Evolutionary conservation across 2,113 vertebrate species (phyloP).

Genomic region (Scortum barcoo): DNA sequence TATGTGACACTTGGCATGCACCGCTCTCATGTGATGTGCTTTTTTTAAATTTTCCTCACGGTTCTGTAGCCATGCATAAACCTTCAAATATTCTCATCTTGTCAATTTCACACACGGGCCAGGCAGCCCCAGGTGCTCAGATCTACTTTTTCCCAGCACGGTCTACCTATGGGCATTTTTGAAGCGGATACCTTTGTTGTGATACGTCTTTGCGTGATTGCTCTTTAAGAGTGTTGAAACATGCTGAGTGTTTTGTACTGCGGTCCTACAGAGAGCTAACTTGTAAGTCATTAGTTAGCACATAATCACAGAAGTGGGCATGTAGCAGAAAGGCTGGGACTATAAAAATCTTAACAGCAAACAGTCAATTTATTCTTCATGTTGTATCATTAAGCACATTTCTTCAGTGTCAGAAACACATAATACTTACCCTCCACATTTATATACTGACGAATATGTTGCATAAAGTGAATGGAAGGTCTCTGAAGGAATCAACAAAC

Average conservation of each 20-base stretch:
- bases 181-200: constrained; percentile 27
- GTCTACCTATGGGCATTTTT: constrained; percentile 40
- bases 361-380: background rate
- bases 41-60: constrained; percentile 20
- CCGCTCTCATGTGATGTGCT: constrained; percentile 30
- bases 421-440: background rate
- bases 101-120: constrained; percentile 59
- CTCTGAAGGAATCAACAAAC: background rate
- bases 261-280: constrained; percentile 31
- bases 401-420: background rate
- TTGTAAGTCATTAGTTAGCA: constrained; percentile 9
- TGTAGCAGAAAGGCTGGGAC: background rate
- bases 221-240: constrained; percentile 17
- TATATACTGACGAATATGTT: background rate
- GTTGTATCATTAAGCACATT: background rate
- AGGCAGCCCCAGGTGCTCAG: constrained; percentile 27
- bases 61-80: constrained; percentile 43
- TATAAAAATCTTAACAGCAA: background rate
- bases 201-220: constrained; percentile 35
- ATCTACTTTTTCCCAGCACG: constrained; percentile 15
- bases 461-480: background rate
- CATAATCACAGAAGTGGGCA: constrained; percentile 10
- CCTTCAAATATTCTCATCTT: constrained; percentile 50
- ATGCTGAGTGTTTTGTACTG: constrained; percentile 34
- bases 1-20: constrained; percentile 30